Evolutionary conservation across 2,797 vertebrate species (phyloP).

Genomic region (Periophthalmus magnuspinnatus): DNA sequence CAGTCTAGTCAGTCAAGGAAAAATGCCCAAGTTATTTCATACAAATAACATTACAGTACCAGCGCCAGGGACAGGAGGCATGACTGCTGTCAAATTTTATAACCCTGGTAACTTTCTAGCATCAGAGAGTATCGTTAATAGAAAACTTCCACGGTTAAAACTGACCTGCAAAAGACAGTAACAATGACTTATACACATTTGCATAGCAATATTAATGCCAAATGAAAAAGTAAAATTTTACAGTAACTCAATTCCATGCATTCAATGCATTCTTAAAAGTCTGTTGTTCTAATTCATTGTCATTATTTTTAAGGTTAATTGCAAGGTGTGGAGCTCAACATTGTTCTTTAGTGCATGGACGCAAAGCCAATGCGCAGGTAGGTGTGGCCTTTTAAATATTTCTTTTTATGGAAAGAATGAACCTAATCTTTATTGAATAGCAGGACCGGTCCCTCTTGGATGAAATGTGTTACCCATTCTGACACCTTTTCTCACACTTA

Average conservation of each 20-base stretch:
- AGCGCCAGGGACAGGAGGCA: not conserved
- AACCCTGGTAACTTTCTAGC: not conserved
- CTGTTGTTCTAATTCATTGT: not conserved
- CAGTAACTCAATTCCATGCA: not conserved
- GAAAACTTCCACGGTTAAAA: not conserved
- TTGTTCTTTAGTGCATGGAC: conserved; percentile 90
- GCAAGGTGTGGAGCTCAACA: conserved; percentile 56
- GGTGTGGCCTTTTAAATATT: conserved; percentile 24
- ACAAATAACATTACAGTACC: not conserved
- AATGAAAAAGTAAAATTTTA: not conserved
- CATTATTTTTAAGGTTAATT: conserved; percentile 41
- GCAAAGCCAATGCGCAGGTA: conserved; percentile 96
- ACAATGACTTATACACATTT: not conserved
- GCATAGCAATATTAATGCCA: too few relatives aligned
- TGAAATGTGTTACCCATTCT: not conserved
- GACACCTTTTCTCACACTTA: not conserved
- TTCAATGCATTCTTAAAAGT: not conserved
- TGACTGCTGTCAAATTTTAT: not conserved
- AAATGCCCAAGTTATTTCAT: not conserved
- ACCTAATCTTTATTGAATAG: not conserved
- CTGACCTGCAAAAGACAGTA: not conserved
- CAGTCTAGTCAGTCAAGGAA: not conserved
- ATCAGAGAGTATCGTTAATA: not conserved
- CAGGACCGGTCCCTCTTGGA: not conserved
- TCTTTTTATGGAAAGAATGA: not conserved